A percentile compares a stretch with the other conserved stretches of the same genome.
These are phyloP conservation scores for Psittacula cyanocephala DNA, from an alignment of 2,113 vertebrate genomes.

Conservation along the genomic window DNA sequence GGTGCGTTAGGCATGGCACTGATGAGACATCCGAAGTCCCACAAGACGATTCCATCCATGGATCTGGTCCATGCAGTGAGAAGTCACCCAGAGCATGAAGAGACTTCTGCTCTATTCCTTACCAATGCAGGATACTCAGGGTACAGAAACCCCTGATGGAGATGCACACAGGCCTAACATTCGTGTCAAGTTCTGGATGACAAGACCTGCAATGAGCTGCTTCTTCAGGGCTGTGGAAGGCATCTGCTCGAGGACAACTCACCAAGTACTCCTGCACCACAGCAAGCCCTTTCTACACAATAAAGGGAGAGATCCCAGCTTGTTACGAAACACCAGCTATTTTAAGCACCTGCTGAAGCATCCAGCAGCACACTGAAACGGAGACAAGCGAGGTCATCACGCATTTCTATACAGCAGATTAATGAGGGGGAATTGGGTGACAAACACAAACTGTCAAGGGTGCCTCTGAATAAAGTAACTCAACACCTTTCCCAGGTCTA, in stretches of 20 bases:
- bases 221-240: background rate
- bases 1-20: background rate
- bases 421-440: background rate
- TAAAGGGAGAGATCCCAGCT: slow-evolving; percentile 5
- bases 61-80: background rate
- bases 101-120: background rate
- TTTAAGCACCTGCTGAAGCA: slow-evolving; percentile 43
- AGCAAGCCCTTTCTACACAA: background rate
- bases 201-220: background rate
- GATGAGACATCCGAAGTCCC: background rate
- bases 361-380: background rate
- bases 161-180: background rate
- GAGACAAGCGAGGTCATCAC: background rate
- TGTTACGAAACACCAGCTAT: slow-evolving; percentile 34
- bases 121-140: background rate
- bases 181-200: background rate
- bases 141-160: background rate
- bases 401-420: background rate
- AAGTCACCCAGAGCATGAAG: background rate
- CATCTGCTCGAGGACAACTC: background rate
- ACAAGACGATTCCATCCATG: background rate
- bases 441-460: background rate
- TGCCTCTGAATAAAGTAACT: background rate
- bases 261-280: accelerated
- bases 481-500: background rate